Conservation (phyloP, 2,888 invertebrate genomes). For the Papilio gigon region DNA sequence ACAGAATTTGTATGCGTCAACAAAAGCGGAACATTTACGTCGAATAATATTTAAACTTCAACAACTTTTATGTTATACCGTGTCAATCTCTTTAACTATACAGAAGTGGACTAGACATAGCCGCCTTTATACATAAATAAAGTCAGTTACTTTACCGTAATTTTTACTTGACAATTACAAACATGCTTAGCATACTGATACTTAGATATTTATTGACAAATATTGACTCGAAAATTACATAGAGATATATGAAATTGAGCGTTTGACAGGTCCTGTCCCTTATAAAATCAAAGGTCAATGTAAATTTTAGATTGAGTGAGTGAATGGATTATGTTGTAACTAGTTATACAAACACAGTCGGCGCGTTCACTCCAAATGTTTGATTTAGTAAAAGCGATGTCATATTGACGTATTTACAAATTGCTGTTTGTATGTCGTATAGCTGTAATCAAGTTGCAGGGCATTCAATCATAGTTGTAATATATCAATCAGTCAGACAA, state of each 20-base stretch:
- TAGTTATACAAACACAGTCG: conserved; percentile 50
- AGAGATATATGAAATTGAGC: too few relatives aligned
- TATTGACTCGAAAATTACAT: too few relatives aligned
- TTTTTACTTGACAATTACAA: too few relatives aligned
- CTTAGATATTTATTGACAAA: too few relatives aligned
- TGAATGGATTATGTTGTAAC: conserved; percentile 48
- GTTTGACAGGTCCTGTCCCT: not conserved
- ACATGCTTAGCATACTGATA: too few relatives aligned
- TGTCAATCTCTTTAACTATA: conserved; percentile 35
- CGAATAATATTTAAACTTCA: conserved; percentile 48
- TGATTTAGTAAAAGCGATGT: conserved; percentile 45
- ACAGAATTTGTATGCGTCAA: conserved; percentile 45
- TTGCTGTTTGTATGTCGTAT: conserved; percentile 26
- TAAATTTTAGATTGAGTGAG: conserved; percentile 49
- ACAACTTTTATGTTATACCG: conserved; percentile 52
- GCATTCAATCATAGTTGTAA: conserved; percentile 13
- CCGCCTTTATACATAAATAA: not conserved
- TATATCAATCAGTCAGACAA: conserved; percentile 19
- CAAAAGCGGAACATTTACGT: conserved; percentile 48
- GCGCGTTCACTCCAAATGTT: conserved; percentile 54
- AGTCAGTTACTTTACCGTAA: not conserved
- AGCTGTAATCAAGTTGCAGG: conserved; percentile 38
- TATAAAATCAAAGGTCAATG: conserved; percentile 30
- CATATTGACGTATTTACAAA: conserved; percentile 39
- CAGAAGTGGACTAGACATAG: not conserved